A percentile compares a stretch with the other conserved stretches of the same genome.
Evolutionary conservation across 2,113 vertebrate species (phyloP).

Genomic region (Lycocorax pyrrhopterus): DNA sequence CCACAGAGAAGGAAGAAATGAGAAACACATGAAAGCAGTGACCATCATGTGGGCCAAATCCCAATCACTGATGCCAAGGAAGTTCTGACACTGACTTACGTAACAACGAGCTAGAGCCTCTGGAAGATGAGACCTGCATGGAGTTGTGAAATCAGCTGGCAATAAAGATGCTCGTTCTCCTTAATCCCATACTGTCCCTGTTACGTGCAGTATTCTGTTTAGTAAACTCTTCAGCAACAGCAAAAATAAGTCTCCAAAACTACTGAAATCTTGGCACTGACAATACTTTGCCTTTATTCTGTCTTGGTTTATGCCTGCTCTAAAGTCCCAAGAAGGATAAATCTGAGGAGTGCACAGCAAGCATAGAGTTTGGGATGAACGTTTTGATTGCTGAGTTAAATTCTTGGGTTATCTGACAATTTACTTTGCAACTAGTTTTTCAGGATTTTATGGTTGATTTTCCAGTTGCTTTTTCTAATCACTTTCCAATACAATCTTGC

Average conservation of each 20-base stretch:
- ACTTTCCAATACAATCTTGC: neutral
- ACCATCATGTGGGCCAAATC: neutral
- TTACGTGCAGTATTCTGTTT: neutral
- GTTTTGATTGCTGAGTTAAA: neutral
- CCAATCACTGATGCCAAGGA: neutral
- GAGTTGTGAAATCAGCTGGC: neutral
- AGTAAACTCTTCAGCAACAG: neutral
- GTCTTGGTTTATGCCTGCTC: neutral
- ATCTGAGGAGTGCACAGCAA: neutral
- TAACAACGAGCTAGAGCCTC: neutral
- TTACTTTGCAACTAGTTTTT: neutral
- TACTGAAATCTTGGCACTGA: neutral
- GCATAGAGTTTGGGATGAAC: neutral
- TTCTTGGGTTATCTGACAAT: neutral
- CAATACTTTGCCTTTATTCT: neutral
- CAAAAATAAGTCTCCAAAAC: neutral
- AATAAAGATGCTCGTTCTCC: neutral
- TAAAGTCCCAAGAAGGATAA: neutral
- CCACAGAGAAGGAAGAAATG: neutral
- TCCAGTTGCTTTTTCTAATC: neutral
- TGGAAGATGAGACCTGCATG: neutral
- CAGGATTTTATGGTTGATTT: neutral
- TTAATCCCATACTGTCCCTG: neutral
- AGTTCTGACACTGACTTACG: neutral
- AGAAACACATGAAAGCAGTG: neutral